These are phyloP conservation scores for Phylloscopus whistleri DNA, from an alignment of 2,113 vertebrate species.

Conservation along the genomic window DNA sequence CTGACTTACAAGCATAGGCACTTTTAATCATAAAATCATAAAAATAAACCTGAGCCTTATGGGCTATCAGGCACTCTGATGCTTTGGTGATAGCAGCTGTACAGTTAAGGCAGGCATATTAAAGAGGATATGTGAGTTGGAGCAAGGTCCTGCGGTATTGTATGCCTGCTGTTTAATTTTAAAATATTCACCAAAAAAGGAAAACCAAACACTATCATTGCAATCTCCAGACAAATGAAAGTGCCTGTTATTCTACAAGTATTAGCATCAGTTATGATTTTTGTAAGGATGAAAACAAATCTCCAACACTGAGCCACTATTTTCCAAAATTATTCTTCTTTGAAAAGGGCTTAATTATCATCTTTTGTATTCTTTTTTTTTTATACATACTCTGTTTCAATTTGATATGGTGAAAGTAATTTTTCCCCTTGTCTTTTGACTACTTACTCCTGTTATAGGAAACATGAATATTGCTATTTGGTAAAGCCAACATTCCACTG, in stretches of 20 bases:
- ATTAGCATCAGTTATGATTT: background rate
- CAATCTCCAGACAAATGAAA: background rate
- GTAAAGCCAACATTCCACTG: background rate
- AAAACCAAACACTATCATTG: background rate
- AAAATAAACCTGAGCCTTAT: background rate
- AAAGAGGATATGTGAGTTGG: background rate
- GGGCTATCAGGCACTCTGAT: background rate
- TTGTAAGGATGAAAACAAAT: background rate
- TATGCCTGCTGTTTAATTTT: background rate
- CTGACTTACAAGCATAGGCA: background rate
- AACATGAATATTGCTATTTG: background rate
- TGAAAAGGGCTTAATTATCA: background rate
- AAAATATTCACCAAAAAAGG: background rate
- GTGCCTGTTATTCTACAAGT: background rate
- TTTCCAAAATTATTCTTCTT: background rate
- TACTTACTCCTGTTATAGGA: background rate
- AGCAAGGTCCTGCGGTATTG: background rate
- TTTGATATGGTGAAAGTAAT: background rate
- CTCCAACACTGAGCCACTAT: background rate
- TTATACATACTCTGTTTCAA: background rate
- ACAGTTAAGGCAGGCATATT: background rate
- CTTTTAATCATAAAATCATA: background rate
- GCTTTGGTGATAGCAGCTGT: background rate
- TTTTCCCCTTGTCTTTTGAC: background rate
- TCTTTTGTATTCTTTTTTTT: background rate